These are phyloP conservation scores for Nebria ingens DNA, from an alignment of 1,140 invertebrate species.

Conservation along the genomic window DNA sequence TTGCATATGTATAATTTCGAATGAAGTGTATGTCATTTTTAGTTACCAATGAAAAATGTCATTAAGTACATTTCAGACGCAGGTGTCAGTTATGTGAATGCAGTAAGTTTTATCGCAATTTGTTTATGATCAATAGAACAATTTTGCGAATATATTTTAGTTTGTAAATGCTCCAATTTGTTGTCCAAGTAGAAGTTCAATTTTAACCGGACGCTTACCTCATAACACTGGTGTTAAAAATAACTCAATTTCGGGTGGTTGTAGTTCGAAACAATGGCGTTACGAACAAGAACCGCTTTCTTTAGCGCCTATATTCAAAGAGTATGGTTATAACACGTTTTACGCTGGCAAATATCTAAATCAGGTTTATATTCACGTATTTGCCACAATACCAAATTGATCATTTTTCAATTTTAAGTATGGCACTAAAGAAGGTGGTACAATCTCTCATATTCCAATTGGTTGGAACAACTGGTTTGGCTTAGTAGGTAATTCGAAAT, in stretches of 20 bases:
- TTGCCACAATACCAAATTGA: background rate
- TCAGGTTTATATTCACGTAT: conserved; percentile 40
- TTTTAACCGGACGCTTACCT: conserved; percentile 73
- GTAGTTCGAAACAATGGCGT: conserved; percentile 59
- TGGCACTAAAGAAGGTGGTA: conserved; percentile 43
- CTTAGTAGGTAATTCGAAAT: conserved; percentile 72
- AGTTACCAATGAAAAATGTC: conserved; percentile 57
- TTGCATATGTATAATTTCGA: background rate
- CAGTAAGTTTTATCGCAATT: conserved; percentile 45
- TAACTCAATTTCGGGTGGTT: conserved; percentile 68
- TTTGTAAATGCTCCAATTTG: conserved; percentile 73
- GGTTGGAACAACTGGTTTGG: conserved; percentile 78
- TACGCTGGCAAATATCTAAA: conserved; percentile 84
- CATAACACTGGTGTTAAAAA: conserved; percentile 73
- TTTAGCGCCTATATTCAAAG: conserved; percentile 52
- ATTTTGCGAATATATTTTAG: conserved; percentile 34
- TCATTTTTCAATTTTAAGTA: conserved; percentile 41
- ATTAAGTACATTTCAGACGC: conserved; percentile 46
- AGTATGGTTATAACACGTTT: conserved; percentile 61
- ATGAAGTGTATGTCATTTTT: conserved; percentile 28
- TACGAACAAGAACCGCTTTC: conserved; percentile 48
- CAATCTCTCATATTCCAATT: conserved; percentile 53
- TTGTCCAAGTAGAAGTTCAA: conserved; percentile 78
- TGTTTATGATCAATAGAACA: background rate
- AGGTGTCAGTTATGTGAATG: conserved; percentile 60